Evolutionary conservation across 2,888 invertebrate genomes (phyloP).

Genomic region (Julus scandinavius): DNA sequence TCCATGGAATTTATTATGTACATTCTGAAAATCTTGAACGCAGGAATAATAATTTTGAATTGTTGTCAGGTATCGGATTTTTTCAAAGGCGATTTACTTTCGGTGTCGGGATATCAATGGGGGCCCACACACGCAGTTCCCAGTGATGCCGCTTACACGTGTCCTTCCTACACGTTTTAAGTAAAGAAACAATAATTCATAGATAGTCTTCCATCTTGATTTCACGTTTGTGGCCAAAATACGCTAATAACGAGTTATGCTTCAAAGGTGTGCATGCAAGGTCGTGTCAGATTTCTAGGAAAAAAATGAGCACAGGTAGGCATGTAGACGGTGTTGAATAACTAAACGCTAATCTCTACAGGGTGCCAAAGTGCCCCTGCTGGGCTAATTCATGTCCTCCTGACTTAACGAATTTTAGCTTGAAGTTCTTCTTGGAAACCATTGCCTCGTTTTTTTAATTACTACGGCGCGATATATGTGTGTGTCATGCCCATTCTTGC

Average conservation of each 20-base stretch:
- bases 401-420: neutral
- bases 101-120: neutral
- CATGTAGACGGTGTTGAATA: constrained; percentile 29
- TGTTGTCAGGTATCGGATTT: too few relatives aligned
- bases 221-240: constrained; percentile 24
- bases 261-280: constrained; percentile 14
- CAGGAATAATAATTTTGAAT: too few relatives aligned
- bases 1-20: too few relatives aligned
- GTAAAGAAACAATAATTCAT: constrained; percentile 34
- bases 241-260: constrained; percentile 35
- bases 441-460: neutral
- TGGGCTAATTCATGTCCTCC: constrained; percentile 17
- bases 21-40: too few relatives aligned
- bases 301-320: constrained; percentile 21
- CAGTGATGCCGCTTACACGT: neutral
- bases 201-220: neutral
- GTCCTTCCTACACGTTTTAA: neutral
- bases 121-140: constrained; percentile 9
- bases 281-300: neutral
- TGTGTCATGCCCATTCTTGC: too few relatives aligned
- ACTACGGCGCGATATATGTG: neutral
- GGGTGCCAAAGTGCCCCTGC: neutral
- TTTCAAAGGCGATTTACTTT: neutral
- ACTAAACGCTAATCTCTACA: constrained; percentile 38
- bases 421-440: neutral